Conservation (phyloP, 2,888 invertebrate genomes). For the Drosophila acutilabella region DNA sequence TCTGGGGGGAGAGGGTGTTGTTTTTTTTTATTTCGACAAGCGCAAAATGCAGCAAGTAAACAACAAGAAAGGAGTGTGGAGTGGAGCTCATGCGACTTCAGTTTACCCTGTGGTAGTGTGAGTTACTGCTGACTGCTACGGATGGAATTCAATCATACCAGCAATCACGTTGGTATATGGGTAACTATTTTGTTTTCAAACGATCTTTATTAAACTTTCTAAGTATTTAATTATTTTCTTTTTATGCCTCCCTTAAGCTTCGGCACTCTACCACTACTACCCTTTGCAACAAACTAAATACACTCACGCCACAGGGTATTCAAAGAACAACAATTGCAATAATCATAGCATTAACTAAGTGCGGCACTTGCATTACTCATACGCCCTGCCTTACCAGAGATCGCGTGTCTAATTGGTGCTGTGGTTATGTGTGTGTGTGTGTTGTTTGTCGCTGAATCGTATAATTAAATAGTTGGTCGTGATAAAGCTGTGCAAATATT, state of each 20-base stretch:
- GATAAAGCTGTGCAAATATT: conserved; percentile 79
- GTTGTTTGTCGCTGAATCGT: conserved; percentile 42
- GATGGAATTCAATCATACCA: no score
- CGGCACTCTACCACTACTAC: no score
- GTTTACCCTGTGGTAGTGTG: no score
- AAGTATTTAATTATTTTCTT: no score
- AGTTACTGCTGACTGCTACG: no score
- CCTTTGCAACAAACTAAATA: no score
- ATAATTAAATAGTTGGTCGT: conserved; percentile 73
- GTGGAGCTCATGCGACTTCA: no score
- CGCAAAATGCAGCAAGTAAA: conserved; percentile 16
- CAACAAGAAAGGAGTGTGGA: background rate
- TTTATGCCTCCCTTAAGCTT: no score
- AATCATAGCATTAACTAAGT: conserved; percentile 43
- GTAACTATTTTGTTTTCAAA: no score
- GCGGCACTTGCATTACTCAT: conserved; percentile 71
- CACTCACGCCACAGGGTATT: no score
- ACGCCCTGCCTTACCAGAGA: conserved; percentile 68
- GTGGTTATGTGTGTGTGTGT: conserved; percentile 22
- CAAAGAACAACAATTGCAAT: conserved; percentile 23
- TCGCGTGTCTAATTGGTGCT: conserved; percentile 73
- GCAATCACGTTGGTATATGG: no score
- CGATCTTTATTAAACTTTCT: no score
- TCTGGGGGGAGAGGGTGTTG: conserved; percentile 1
- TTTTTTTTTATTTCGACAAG: conserved; percentile 21